These are phyloP conservation scores for Lasiommata megera DNA, from an alignment of 2,888 invertebrate genomes.

Conservation along the genomic window DNA sequence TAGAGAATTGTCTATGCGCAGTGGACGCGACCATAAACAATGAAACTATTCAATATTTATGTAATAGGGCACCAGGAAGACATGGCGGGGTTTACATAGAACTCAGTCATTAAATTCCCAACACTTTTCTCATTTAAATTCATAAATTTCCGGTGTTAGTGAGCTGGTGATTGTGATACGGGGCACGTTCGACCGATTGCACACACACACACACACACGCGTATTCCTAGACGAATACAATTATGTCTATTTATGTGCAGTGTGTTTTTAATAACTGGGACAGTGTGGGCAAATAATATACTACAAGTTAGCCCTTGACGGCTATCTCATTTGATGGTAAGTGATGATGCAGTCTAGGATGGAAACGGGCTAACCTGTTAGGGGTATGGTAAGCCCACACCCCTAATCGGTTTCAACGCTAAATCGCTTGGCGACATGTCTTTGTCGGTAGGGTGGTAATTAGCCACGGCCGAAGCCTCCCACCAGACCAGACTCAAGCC, in stretches of 20 bases:
- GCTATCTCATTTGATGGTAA: no score
- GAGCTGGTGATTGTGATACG: slow-evolving; percentile 57
- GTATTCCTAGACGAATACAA: slow-evolving; percentile 49
- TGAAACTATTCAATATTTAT: slow-evolving; percentile 65
- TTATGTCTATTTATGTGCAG: slow-evolving; percentile 22
- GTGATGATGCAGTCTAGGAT: no score
- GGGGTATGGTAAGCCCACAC: no score
- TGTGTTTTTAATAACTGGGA: no score
- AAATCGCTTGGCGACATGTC: no score
- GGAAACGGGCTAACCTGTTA: no score
- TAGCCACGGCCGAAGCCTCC: no score
- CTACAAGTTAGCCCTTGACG: no score
- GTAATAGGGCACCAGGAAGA: slow-evolving; percentile 59
- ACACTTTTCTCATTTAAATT: slow-evolving; percentile 80
- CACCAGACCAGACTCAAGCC: no score
- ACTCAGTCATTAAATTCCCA: slow-evolving; percentile 76
- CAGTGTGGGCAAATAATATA: no score
- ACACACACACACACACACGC: slow-evolving; percentile 56
- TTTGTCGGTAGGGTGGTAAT: no score
- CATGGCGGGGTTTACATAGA: slow-evolving; percentile 55
- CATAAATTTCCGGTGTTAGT: slow-evolving; percentile 79
- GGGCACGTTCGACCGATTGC: slow-evolving; percentile 73
- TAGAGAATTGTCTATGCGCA: slow-evolving; percentile 47
- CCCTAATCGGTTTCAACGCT: no score
- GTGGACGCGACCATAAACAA: slow-evolving; percentile 50